phyloP scores from a whole-genome alignment of 2,888 invertebrate species.

The Sisyra nigra region DNA sequence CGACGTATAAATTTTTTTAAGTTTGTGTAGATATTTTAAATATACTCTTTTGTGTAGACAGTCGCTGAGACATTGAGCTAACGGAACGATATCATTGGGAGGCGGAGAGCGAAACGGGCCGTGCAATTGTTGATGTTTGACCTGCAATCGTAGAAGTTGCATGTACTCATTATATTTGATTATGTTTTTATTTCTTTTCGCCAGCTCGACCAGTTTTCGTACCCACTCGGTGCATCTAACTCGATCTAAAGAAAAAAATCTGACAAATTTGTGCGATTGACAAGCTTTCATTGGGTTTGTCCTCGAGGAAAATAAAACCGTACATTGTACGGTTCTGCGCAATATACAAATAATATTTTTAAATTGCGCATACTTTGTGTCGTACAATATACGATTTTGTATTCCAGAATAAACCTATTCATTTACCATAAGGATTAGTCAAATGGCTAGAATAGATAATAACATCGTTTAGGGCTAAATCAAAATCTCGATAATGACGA shows the following conservation, averaged over 20 bases:
- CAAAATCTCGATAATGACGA: constrained; percentile 25
- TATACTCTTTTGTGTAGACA: constrained; percentile 20
- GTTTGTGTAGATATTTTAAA: constrained; percentile 2
- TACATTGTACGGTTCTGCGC: no score
- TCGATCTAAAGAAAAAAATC: constrained; percentile 26
- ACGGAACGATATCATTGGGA: constrained; percentile 23
- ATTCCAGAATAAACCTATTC: background rate
- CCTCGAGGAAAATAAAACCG: no score
- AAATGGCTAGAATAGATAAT: constrained; percentile 21
- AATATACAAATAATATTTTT: no score
- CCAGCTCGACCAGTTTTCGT: constrained; percentile 27
- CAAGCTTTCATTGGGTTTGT: no score
- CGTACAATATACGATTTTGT: no score
- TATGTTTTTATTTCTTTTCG: constrained; percentile 25
- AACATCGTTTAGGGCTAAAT: constrained; percentile 24
- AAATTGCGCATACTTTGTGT: no score
- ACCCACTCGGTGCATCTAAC: constrained; percentile 36
- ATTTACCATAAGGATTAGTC: constrained; percentile 24
- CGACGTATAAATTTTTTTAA: background rate
- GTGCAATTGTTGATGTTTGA: constrained; percentile 28
- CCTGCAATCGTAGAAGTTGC: constrained; percentile 33
- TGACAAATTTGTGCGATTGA: no score
- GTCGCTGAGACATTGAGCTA: constrained; percentile 32
- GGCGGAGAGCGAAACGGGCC: constrained; percentile 32
- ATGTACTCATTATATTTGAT: constrained; percentile 34